These are phyloP conservation scores for Talpa occidentalis DNA, from an alignment of 2,113 vertebrate genomes.

Conservation along the genomic window DNA sequence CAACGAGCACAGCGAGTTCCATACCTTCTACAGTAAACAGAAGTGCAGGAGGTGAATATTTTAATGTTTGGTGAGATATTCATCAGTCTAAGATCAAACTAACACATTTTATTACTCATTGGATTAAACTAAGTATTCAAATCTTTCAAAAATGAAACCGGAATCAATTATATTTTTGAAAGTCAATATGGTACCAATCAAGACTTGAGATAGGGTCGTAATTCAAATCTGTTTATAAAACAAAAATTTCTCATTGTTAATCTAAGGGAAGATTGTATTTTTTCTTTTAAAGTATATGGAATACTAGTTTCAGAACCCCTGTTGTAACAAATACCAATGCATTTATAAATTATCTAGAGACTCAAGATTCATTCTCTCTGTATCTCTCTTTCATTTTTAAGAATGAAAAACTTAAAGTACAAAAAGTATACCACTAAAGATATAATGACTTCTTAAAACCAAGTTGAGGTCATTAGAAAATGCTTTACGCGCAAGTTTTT, in stretches of 20 bases:
- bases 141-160: slow-evolving; percentile 49
- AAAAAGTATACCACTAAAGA: not conserved
- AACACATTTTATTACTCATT: not conserved
- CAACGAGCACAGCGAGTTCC: slow-evolving; percentile 97
- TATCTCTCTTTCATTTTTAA: too few relatives aligned
- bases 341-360: slow-evolving; percentile 34
- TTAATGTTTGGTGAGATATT: not conserved
- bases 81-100: not conserved
- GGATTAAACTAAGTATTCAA: not conserved
- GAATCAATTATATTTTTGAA: slow-evolving; percentile 27
- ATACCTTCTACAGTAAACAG: slow-evolving; percentile 90
- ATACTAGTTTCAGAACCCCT: not conserved
- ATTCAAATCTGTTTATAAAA: slow-evolving; percentile 48
- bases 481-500: not conserved
- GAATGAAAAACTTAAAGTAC: not conserved
- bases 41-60: not conserved
- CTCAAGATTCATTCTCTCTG: not conserved
- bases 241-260: not conserved
- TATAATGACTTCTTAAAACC: not conserved
- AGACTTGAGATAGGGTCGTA: slow-evolving; percentile 31
- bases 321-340: not conserved
- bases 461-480: not conserved
- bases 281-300: slow-evolving; percentile 35
- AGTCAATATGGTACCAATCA: not conserved
- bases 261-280: not conserved